Base-by-base conservation (phyloP, 2,113 vertebrate genomes). In the Nestor notabilis region DNA sequence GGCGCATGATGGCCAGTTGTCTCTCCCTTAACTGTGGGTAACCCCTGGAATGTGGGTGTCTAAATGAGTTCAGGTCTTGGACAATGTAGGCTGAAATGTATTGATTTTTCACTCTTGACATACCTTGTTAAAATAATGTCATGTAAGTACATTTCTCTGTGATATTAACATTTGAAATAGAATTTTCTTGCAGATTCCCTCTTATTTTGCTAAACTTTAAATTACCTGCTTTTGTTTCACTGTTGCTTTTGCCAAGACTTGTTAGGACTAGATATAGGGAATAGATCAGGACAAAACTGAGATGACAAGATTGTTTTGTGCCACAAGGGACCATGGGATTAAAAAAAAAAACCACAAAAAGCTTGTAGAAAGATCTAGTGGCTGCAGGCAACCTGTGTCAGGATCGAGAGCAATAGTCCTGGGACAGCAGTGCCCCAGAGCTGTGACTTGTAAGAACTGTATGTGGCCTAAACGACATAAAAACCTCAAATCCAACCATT, bases 221-320 rank as follows among this genome's bases (percentile, higher is more conserved):
- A 43, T 28, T 93, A 86, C 2, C 6, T 97, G 49, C 75, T 81
- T 88, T 83, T 74, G 33, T 63, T 83, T 97, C 87, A 74, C 47
- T 88, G 93, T 81, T 90, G 52, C 50, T 80, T 68, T 95, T 96
- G 71, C 95, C 84, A 96, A 91, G 93, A 56, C 33, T 92, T 94
- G 47, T 90, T 94, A 94, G 27, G 68, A 47, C 25, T 89, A 50
- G 21, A 87, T 60, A 68, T 0, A 85, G 50, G 49, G 53, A 91
- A 72, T 1, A 70, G 21, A 70, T 33, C 5, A 35, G 92, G 85
- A 96, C 93, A 92, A 82, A 84, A 87, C 69, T 81, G 82, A 95
- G 89, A 95, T 91, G 95, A 97, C 96, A 98, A 98, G 95, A 97
- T 95, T 96, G 91, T 88, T 94, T 91, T 35, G 15, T 66, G 87